A percentile compares a stretch with the other conserved stretches of the same genome.
Evolutionary conservation across 1,140 invertebrate species (phyloP).

Genomic region (Saccostrea cuccullata): DNA sequence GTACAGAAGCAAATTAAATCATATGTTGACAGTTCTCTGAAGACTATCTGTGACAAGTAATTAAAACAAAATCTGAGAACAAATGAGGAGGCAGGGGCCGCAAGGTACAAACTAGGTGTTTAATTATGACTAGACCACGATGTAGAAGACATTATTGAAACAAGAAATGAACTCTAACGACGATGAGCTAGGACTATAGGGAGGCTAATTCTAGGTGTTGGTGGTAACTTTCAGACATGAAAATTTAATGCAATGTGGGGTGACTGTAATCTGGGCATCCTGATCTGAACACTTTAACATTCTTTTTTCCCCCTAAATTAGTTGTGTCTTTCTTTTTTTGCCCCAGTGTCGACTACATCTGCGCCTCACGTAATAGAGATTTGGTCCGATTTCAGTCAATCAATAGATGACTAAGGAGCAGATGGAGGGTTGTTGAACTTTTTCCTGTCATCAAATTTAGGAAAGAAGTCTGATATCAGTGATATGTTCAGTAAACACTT

Average conservation of each 20-base stretch:
- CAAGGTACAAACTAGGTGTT: neutral
- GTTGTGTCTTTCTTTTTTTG: neutral
- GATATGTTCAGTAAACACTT: neutral
- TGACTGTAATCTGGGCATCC: no score
- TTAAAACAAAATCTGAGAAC: neutral
- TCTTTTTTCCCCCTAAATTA: neutral
- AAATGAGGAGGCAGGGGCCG: neutral
- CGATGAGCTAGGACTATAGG: neutral
- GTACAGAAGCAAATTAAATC: no score
- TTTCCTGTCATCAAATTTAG: no score
- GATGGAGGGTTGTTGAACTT: neutral
- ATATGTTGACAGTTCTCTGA: no score
- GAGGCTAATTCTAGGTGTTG: neutral
- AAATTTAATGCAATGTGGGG: no score
- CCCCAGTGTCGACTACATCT: neutral
- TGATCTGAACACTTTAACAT: no score
- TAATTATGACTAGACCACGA: neutral
- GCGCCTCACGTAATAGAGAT: neutral
- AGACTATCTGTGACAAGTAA: no score
- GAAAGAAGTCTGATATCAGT: no score
- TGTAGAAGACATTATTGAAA: neutral
- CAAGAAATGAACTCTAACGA: neutral
- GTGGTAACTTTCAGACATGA: no score
- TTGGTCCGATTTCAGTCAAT: neutral
- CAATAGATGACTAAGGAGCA: constrained; percentile 15